These are phyloP conservation scores for Coelinius sp. DNA, from an alignment of 2,888 invertebrate genomes.

Conservation along the genomic window DNA sequence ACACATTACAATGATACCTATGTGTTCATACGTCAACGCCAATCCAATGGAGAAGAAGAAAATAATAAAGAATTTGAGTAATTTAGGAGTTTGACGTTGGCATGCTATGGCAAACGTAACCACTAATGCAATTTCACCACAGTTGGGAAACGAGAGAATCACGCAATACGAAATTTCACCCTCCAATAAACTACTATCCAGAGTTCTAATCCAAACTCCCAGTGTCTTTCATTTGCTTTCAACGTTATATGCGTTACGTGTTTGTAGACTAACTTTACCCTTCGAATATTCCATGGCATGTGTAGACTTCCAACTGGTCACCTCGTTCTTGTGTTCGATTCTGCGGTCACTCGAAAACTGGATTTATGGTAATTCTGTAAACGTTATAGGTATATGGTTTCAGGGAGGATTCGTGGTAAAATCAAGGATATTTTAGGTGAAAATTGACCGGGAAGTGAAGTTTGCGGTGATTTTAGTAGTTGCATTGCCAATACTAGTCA, in stretches of 20 bases:
- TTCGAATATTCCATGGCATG: not conserved
- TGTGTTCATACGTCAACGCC: not conserved
- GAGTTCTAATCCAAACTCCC: not conserved
- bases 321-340: constrained; percentile 33
- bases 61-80: constrained; percentile 4
- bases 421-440: not conserved
- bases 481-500: not conserved
- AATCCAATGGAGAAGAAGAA: no score
- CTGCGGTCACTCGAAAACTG: constrained; percentile 27
- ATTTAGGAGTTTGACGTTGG: constrained; percentile 29
- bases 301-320: constrained; percentile 21
- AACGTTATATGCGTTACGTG: constrained; percentile 8
- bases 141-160: constrained; percentile 11
- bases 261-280: constrained; percentile 10
- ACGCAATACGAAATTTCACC: constrained; percentile 29
- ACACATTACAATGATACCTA: not conserved
- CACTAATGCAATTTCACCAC: constrained; percentile 30
- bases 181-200: not conserved
- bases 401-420: not conserved
- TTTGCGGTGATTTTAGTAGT: not conserved
- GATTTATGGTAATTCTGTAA: constrained; percentile 30
- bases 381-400: constrained; percentile 1
- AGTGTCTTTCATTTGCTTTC: constrained; percentile 20
- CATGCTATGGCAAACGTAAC: constrained; percentile 30
- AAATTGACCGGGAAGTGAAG: not conserved